A percentile compares a stretch with the other conserved stretches of the same genome.
phyloP scores from a whole-genome alignment of 64 coral and sea anemone genomes.

The Acropora tenuis region DNA sequence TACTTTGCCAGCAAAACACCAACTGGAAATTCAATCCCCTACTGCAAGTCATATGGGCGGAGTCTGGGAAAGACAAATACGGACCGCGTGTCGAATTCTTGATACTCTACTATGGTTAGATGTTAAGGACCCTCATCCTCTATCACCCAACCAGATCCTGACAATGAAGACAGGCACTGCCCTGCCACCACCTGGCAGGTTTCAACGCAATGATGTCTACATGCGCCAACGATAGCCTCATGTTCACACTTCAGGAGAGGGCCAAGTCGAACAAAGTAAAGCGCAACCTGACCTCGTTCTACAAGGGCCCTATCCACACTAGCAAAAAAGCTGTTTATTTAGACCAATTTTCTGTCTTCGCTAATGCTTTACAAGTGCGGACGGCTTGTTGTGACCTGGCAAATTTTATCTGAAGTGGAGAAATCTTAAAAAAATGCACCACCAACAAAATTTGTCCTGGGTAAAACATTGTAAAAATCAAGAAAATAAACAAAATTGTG shows the following conservation, averaged over 20 bases:
- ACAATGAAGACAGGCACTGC: too few relatives aligned
- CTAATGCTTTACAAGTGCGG: not conserved
- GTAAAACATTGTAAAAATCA: conserved; percentile 43
- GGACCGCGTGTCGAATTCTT: not conserved
- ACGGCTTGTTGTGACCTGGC: conserved; percentile 7
- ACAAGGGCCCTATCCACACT: conserved; percentile 14
- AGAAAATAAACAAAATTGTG: not conserved
- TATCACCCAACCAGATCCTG: too few relatives aligned
- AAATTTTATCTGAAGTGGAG: conserved; percentile 24
- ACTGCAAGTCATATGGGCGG: not conserved
- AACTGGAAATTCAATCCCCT: conserved; percentile 9
- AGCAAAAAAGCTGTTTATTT: conserved; percentile 17
- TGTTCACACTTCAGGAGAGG: too few relatives aligned
- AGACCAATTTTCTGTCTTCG: conserved; percentile 51
- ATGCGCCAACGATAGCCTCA: too few relatives aligned
- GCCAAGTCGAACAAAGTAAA: too few relatives aligned
- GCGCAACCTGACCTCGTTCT: too few relatives aligned
- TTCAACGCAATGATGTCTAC: too few relatives aligned
- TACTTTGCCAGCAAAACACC: not conserved
- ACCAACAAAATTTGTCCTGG: conserved; percentile 41
- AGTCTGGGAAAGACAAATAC: conserved; percentile 10
- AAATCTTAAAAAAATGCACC: conserved; percentile 19
- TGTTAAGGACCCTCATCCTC: too few relatives aligned
- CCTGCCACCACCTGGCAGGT: too few relatives aligned
- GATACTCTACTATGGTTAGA: not conserved